Evolutionary conservation across 1,140 invertebrate genomes (phyloP).

Genomic region (Ectropis grisescens): DNA sequence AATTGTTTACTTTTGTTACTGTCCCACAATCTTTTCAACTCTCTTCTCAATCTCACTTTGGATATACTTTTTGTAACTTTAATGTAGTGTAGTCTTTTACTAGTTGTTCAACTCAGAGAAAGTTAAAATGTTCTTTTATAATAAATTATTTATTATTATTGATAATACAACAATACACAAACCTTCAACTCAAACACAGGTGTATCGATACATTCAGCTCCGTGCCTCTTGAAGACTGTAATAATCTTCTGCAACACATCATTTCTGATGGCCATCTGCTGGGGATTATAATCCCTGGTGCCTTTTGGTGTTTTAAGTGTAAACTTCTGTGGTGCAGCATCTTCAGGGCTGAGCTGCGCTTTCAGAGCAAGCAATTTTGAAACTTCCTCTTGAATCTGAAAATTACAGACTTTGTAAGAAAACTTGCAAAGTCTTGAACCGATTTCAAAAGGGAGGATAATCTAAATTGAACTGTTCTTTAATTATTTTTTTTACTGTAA

Average conservation of each 20-base stretch:
- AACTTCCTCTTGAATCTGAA: slow-evolving; percentile 78
- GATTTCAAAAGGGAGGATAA: not conserved
- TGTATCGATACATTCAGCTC: slow-evolving; percentile 98
- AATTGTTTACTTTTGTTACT: too few relatives aligned
- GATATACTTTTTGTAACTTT: too few relatives aligned
- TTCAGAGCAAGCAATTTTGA: slow-evolving; percentile 85
- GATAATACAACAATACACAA: slow-evolving; percentile 7
- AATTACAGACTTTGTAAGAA: slow-evolving; percentile 2
- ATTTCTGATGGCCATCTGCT: slow-evolving; percentile 94
- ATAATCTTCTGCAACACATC: slow-evolving; percentile 92
- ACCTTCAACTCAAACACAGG: slow-evolving; percentile 99
- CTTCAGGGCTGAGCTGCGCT: slow-evolving; percentile 75
- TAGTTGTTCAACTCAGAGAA: too few relatives aligned
- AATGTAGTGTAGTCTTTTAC: too few relatives aligned
- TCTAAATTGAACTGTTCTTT: too few relatives aligned
- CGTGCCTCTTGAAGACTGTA: slow-evolving; percentile 94
- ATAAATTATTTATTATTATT: too few relatives aligned
- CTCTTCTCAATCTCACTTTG: too few relatives aligned
- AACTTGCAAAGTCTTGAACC: not conserved
- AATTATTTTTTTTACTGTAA: too few relatives aligned
- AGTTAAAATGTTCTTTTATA: too few relatives aligned
- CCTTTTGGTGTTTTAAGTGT: slow-evolving; percentile 95
- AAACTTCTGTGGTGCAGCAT: slow-evolving; percentile 79
- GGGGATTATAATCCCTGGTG: slow-evolving; percentile 94
- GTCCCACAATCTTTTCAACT: too few relatives aligned